Base-by-base conservation (phyloP, 2,888 invertebrate genomes). In the Agriopis aurantiaria region DNA sequence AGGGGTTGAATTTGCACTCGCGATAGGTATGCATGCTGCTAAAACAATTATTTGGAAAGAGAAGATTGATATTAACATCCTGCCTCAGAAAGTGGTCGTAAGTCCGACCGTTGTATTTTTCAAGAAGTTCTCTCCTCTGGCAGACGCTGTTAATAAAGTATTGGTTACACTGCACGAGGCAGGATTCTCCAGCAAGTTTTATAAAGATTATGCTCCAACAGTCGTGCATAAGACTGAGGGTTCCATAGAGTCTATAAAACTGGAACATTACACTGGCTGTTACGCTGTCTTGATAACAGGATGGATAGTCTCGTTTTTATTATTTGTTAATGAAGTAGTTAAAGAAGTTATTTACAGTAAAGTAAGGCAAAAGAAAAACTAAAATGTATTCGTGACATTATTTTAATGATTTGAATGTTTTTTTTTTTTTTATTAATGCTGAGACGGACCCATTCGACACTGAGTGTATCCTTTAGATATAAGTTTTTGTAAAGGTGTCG, bases 51-150 rank as follows among this genome's bases (percentile, higher is more conserved):
- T 86, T 8, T 80, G 78, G 55, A 75, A 79, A 12, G 78, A 81
- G 51, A 81, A 81, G 14, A 71, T 83, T 11, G 72, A 75, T 0
- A 75, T 91, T 52, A 85, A 90, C 65, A 82, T 90, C 49, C 69
- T 92, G 58, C 79, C 84, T 0, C 80, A 88, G 65, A 82, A 69
- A 67, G 72, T 93, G n/a, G 67, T 86, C 0, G 78, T 70, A 14
- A 85, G 82, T 65, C 92, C 91, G 0, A 79, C 84, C 0, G 88
- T 86, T 2, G 70, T 92, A 76, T 92, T 87, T 78, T 91, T 89
- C 46, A 92, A 92, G 74, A 92, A 89, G 69, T 89, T 82, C 73
- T 92, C 91, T 8, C 88, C 90, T 3, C 78, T 93, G 6, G 78
- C 66, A 0, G 65, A 75, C 1, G 66, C 89, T 0, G 69, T 92